A percentile compares a stretch with the other conserved stretches of the same genome.
Conservation (phyloP, 2,113 vertebrate genomes). For the Python bivittatus region DNA sequence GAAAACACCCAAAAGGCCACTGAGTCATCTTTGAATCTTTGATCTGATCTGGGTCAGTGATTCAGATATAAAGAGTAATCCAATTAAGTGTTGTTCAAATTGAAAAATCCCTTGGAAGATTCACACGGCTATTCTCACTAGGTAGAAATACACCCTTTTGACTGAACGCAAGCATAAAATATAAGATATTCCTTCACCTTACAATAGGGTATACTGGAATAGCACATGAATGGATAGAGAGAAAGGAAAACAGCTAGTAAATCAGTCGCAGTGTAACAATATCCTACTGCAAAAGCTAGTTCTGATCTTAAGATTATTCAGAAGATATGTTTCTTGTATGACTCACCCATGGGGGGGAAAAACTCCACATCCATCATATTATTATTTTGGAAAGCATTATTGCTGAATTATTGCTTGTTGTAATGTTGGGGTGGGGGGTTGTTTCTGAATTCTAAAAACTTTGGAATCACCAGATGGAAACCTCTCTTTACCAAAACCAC, state of each 20-base stretch:
- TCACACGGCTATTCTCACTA: not conserved
- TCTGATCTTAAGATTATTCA: slow-evolving; percentile 20
- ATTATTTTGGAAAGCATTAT: not conserved
- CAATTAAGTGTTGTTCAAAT: not conserved
- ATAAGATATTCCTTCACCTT: not conserved
- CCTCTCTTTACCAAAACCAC: not conserved
- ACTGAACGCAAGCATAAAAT: not conserved
- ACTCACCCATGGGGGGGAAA: not conserved
- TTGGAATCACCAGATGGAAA: not conserved
- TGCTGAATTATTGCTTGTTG: not conserved
- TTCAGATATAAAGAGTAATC: not conserved
- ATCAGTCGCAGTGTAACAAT: not conserved
- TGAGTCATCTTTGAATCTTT: not conserved
- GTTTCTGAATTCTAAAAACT: not conserved
- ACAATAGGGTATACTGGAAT: not conserved
- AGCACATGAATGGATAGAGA: not conserved
- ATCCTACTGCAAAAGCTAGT: not conserved
- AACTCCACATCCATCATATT: not conserved
- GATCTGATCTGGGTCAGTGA: not conserved
- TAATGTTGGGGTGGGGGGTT: not conserved
- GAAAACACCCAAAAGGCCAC: not conserved
- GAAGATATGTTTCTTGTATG: slow-evolving; percentile 25
- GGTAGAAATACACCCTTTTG: not conserved
- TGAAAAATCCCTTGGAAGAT: not conserved
- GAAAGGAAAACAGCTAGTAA: not conserved